Percentiles rank a stretch among this genome's conserved stretches.
Conservation (phyloP, 1,140 invertebrate species). For the Rhagoletis zephyria region DNA sequence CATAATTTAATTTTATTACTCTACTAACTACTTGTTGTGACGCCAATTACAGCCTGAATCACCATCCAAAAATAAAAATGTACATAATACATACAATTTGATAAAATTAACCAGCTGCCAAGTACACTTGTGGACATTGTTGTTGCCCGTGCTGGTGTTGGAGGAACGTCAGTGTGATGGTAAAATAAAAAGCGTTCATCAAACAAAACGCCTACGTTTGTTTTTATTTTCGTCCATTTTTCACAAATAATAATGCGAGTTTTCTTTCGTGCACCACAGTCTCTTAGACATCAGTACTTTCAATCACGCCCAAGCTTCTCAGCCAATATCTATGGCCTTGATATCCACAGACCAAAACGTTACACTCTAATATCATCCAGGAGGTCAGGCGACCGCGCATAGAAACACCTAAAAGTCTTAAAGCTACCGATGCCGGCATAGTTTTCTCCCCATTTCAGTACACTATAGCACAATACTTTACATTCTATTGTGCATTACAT, state of each 20-base stretch:
- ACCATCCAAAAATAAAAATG: constrained; percentile 43
- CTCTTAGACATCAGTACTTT: too few relatives aligned
- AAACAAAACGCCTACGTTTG: constrained; percentile 20
- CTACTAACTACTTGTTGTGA: neutral
- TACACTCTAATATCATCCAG: constrained; percentile 3
- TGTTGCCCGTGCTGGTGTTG: neutral
- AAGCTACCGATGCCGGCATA: neutral
- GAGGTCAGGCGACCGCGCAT: neutral
- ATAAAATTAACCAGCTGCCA: constrained; percentile 40
- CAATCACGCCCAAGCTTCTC: neutral
- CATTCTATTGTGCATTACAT: neutral
- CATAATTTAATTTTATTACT: neutral
- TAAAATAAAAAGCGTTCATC: neutral
- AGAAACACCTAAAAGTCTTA: neutral
- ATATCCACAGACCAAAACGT: neutral
- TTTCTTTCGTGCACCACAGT: neutral
- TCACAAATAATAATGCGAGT: neutral
- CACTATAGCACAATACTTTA: neutral
- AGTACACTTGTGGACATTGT: neutral
- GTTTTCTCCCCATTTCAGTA: neutral
- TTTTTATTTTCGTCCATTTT: neutral
- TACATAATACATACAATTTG: neutral
- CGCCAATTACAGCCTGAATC: neutral
- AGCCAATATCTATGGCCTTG: constrained; percentile 12
- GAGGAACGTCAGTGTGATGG: neutral